Conservation (phyloP, 2,797 vertebrate species). For the Falco rusticolus region DNA sequence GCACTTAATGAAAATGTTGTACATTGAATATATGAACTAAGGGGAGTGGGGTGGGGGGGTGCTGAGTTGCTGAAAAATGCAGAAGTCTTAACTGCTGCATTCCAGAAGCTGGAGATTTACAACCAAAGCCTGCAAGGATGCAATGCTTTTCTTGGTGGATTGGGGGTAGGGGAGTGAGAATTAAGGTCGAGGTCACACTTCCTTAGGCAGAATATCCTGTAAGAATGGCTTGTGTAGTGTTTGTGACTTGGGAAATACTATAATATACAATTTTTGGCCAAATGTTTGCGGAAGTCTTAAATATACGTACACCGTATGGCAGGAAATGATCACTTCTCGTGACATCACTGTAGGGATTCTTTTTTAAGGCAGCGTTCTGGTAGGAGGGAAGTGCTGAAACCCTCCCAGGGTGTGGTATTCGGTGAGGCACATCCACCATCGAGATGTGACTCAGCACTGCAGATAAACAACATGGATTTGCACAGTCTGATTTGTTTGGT, state of each 20-base stretch:
- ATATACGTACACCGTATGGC: not conserved
- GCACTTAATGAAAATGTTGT: constrained; percentile 2
- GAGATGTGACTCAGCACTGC: constrained; percentile 7
- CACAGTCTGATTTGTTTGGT: not conserved
- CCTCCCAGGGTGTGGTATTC: not conserved
- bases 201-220: not conserved
- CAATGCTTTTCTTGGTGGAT: not conserved
- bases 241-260: not conserved
- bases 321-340: constrained; percentile 15
- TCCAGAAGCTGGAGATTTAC: constrained; percentile 7
- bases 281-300: not conserved
- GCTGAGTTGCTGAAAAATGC: not conserved
- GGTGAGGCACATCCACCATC: not conserved
- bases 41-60: not conserved
- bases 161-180: not conserved
- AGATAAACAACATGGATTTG: not conserved
- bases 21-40: constrained; percentile 2
- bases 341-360: not conserved
- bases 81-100: not conserved
- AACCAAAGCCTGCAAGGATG: not conserved
- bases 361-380: not conserved
- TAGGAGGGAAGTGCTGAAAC: constrained; percentile 8
- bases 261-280: not conserved
- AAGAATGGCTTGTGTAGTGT: not conserved
- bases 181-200: not conserved